Evolutionary conservation across 2,113 vertebrate species (phyloP).

Genomic region (Okapia johnstoni): DNA sequence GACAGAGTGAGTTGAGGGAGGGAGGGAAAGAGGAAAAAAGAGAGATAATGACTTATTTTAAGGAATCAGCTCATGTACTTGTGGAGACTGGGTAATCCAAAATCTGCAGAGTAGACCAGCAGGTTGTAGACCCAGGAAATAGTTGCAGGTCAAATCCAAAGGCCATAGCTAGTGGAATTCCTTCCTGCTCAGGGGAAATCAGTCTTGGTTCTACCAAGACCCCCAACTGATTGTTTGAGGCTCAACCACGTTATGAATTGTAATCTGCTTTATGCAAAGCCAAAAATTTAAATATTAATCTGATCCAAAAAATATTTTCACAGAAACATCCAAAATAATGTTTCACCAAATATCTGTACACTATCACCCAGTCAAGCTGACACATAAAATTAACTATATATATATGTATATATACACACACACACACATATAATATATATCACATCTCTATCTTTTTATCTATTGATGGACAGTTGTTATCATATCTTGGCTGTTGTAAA

Average conservation of each 20-base stretch:
- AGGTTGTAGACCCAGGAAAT: background rate
- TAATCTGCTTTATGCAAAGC: background rate
- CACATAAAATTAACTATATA: background rate
- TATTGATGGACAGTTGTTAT: background rate
- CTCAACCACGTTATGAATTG: background rate
- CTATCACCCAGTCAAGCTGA: background rate
- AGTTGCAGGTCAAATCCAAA: background rate
- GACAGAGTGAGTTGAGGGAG: background rate
- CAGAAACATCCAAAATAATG: background rate
- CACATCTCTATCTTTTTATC: background rate
- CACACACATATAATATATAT: background rate
- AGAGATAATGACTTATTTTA: background rate
- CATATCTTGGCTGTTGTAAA: background rate
- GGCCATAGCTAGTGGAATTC: background rate
- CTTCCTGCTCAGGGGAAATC: background rate
- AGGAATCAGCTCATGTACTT: background rate
- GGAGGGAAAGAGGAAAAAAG: background rate
- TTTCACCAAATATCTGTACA: background rate
- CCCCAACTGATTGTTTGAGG: background rate
- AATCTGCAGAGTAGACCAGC: background rate
- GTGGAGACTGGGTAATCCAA: background rate
- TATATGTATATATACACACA: accelerated
- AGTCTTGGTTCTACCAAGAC: background rate
- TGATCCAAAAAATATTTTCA: background rate
- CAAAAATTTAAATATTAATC: background rate